phyloP scores from a whole-genome alignment of 2,113 vertebrate genomes.

The Psittacula cyanocephala region DNA sequence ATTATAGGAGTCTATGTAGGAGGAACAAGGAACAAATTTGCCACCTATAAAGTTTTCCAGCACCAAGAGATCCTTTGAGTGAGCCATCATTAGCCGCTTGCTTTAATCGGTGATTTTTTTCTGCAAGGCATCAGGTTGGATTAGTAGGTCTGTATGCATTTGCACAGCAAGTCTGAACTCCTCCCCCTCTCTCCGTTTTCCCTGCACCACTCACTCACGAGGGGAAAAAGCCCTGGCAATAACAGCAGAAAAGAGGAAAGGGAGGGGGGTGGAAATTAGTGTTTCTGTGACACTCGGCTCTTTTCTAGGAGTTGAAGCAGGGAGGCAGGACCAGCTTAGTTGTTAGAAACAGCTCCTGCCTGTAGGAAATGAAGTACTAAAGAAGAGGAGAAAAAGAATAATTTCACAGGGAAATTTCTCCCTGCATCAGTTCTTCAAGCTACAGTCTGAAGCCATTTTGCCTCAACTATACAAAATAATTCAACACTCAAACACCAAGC shows the following conservation, averaged over 20 bases:
- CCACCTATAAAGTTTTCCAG: conserved; percentile 94
- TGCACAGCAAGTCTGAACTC: not conserved
- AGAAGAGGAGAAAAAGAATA: not conserved
- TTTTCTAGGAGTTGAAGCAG: not conserved
- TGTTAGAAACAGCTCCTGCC: not conserved
- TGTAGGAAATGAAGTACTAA: not conserved
- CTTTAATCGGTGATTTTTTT: not conserved
- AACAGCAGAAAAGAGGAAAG: not conserved
- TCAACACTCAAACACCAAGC: not conserved
- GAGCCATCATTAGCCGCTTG: conserved; percentile 55
- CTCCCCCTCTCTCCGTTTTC: conserved; percentile 8
- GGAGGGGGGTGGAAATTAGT: not conserved
- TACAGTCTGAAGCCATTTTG: not conserved
- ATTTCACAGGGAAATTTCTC: not conserved
- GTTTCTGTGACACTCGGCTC: not conserved
- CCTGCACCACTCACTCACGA: not conserved
- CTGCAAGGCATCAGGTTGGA: not conserved
- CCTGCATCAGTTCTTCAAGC: not conserved
- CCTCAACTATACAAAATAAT: not conserved
- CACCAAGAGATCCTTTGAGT: conserved; percentile 66
- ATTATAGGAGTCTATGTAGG: conserved; percentile 87
- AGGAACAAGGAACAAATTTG: conserved; percentile 82
- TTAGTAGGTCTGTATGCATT: not conserved
- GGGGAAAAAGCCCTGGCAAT: not conserved
- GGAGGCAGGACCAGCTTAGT: not conserved